Base-by-base conservation (phyloP, 2,888 invertebrate species). In the Sthenelais limicola region DNA sequence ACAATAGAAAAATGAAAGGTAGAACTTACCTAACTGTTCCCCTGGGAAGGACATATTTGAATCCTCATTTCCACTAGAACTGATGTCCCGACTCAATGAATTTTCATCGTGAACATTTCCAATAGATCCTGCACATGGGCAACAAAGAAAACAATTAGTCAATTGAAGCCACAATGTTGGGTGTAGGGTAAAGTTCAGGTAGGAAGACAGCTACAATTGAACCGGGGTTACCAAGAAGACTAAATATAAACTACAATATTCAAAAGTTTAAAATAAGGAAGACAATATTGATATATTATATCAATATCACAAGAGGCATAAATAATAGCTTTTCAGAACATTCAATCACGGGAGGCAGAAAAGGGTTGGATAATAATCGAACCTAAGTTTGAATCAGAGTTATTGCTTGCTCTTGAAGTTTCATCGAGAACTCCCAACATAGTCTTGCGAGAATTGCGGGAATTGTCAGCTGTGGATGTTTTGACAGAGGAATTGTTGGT, bases 1-100 rank as follows among this genome's bases (percentile, higher is more conserved):
- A n/a, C n/a, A n/a, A n/a, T n/a, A n/a, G n/a, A n/a, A n/a, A n/a
- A n/a, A n/a, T n/a, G n/a, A n/a, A n/a, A n/a, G n/a, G n/a, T 12
- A 9, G 7, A 9, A 18, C n/a, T 38, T 62, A 62, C 62, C 38
- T 62, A 62, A 38, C 43, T 62, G 62, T 21, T 62, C 62, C 51
- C 82, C 82, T 12, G 79, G 79, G 70, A 83, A 84, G 1, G 84
- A 84, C 78, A 84, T 77, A 78, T 85, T 84, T n/a, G 77, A 77
- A 76, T 85, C 85, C 72, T 85, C 85, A 70, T 85, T 84, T 26
- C 82, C 77, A 33, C 70, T 70, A 21, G 51, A 54, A 15, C 32
- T 56, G 4, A 51, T 28, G 54, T 54, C 52, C 30, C 51, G 12
- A 24, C 54, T 67, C 67, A 62, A 38, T 21, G 62, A 62, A 26